A percentile compares a stretch with the other conserved stretches of the same genome.
Evolutionary conservation across 2,797 vertebrate species (phyloP).

Genomic region (Delichon dasypus): DNA sequence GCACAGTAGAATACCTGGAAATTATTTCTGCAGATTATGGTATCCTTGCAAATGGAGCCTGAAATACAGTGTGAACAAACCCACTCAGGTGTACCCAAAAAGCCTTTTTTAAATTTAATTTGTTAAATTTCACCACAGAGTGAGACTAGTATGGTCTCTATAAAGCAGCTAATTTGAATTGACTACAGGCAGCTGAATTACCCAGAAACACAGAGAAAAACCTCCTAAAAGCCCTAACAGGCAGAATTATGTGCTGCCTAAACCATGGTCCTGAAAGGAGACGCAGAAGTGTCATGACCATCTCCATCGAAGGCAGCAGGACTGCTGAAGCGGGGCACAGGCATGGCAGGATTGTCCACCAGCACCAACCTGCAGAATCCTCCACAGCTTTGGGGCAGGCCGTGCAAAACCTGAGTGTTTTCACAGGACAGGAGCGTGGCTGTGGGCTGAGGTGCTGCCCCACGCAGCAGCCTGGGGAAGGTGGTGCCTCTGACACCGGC

Average conservation of each 20-base stretch:
- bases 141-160: neutral
- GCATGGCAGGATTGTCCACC: neutral
- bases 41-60: neutral
- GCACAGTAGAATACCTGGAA: neutral
- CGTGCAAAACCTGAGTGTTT: neutral
- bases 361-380: neutral
- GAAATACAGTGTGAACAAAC: neutral
- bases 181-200: neutral
- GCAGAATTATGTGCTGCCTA: neutral
- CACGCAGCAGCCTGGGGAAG: neutral
- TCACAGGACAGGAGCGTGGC: rapidly evolving
- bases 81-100: neutral
- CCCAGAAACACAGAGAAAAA: neutral
- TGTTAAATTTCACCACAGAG: neutral
- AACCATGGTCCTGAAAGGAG: neutral
- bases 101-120: neutral
- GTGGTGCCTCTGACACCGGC: neutral
- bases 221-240: neutral
- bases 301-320: rapidly evolving
- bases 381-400: neutral
- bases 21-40: neutral
- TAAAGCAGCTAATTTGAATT: neutral
- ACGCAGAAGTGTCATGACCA: rapidly evolving
- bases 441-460: rapidly evolving
- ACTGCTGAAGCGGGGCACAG: rapidly evolving